Percentiles rank a stretch among this genome's conserved stretches.
These are phyloP conservation scores for Pilophorus perplexus DNA, from an alignment of 2,888 invertebrate genomes.

Conservation along the genomic window DNA sequence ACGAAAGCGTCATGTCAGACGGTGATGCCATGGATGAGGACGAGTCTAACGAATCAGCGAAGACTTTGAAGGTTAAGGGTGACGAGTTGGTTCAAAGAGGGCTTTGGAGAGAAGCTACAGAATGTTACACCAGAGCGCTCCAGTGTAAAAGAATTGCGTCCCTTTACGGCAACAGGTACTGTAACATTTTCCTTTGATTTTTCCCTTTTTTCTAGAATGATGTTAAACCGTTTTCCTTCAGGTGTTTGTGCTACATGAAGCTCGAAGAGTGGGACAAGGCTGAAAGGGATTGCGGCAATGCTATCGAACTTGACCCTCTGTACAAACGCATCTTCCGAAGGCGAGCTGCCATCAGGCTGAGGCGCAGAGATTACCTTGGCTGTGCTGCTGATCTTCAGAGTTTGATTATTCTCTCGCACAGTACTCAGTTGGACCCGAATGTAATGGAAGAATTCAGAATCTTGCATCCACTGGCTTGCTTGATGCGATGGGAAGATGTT, in stretches of 20 bases:
- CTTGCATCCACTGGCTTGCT: not conserved
- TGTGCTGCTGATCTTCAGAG: constrained; percentile 1
- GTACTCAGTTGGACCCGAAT: not conserved
- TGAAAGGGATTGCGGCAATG: constrained; percentile 6
- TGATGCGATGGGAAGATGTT: too few species aligned
- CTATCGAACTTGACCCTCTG: constrained; percentile 2
- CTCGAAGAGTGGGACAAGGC: constrained; percentile 1
- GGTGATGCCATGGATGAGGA: not conserved
- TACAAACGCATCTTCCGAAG: constrained; percentile 3
- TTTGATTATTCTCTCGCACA: not conserved
- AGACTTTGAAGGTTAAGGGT: not conserved
- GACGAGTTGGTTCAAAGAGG: not conserved
- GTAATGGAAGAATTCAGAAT: not conserved
- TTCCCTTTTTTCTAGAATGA: too few species aligned
- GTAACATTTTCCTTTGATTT: too few species aligned
- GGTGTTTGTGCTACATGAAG: constrained; percentile 26
- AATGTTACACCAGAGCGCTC: not conserved
- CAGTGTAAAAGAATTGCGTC: not conserved
- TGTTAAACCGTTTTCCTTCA: too few species aligned
- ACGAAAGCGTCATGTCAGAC: not conserved
- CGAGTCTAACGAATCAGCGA: not conserved
- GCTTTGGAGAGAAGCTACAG: constrained; percentile 1
- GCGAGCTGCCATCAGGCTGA: constrained; percentile 2
- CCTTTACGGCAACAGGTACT: constrained; percentile 1
- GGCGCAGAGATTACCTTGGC: not conserved